Base-by-base conservation (phyloP, 1,140 invertebrate genomes). In the Zaprionus gabonicus region DNA sequence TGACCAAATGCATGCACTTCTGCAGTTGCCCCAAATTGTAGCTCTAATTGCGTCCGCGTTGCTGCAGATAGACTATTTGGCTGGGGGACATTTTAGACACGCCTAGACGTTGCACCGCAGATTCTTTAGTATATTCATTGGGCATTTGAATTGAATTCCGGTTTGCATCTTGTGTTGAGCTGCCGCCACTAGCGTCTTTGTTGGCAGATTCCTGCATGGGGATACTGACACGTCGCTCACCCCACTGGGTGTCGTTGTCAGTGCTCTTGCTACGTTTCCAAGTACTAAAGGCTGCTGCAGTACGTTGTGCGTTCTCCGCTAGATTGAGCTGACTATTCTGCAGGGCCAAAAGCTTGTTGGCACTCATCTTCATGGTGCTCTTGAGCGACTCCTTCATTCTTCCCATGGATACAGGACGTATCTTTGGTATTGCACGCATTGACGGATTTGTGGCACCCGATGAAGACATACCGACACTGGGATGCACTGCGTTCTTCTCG, bases 61-160 rank as follows among this genome's bases (percentile, higher is more conserved):
- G 66, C 17, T 44, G 17, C 12, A 25, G 23, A 13, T 69, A 64
- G 15, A 17, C 13, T 31, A 55, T 10, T 3, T 63, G 72, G 9
- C 7, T 0, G 23, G 53, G 3, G 12, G 9, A 4, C 20, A 31
- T 58, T 12, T 57, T 46, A 0, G 38, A 13, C 0, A 25, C 41
- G n/a, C 59, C 58, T 17, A 83, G 9, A 13, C 81, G 81, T 28
- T 80, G 76, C 13, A 77, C 65, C 1, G 81, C 81, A 10, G 81
- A 83, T 51, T 76, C 13, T 23, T 73, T 80, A 49, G 12, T 68
- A 10, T 82, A 82, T 7, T 27, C 12, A 3, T 4, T 1, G 0
- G 81, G 81, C 76, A 80, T 71, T 0, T 0, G 3, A 7, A 82
- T 41, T 0, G 55, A 12, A 13, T 79, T 60, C 10, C 49, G 23